phyloP scores from a whole-genome alignment of 2,113 vertebrate species.

The Plotosus lineatus region DNA sequence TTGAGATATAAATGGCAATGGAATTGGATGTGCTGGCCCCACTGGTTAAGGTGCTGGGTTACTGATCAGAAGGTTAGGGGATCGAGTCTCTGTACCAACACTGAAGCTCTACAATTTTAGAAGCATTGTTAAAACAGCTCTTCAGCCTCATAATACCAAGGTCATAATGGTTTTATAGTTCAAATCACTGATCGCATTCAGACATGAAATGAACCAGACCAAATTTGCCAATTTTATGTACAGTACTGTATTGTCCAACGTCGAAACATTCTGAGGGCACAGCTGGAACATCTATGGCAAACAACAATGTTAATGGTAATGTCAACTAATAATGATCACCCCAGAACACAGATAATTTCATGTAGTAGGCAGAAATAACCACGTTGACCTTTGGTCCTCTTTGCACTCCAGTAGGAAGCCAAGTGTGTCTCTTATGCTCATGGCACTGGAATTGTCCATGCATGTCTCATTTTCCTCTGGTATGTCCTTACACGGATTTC shows the following conservation, averaged over 20 bases:
- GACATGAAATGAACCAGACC: not conserved
- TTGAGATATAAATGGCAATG: not conserved
- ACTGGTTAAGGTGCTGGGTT: too few relatives aligned
- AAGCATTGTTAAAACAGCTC: not conserved
- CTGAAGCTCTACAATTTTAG: not conserved
- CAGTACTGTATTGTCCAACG: slow-evolving; percentile 13
- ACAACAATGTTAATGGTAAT: not conserved
- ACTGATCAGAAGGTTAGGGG: too few relatives aligned
- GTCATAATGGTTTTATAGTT: not conserved
- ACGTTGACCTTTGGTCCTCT: not conserved
- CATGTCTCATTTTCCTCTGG: not conserved
- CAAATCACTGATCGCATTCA: not conserved
- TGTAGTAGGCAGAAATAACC: slow-evolving; percentile 14
- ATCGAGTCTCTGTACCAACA: not conserved
- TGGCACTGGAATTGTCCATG: slow-evolving; percentile 23
- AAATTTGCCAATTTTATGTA: not conserved
- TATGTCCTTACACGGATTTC: slow-evolving; percentile 78
- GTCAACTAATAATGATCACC: slow-evolving; percentile 8
- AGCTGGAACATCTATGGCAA: slow-evolving; percentile 17
- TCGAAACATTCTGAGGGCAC: slow-evolving; percentile 19
- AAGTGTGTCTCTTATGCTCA: not conserved
- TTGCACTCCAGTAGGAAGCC: slow-evolving; percentile 7
- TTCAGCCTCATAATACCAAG: slow-evolving; percentile 3
- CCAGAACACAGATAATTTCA: not conserved
- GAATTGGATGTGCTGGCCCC: too few relatives aligned